Conservation (phyloP, 2,888 invertebrate genomes). For the Drosophila mettleri region DNA sequence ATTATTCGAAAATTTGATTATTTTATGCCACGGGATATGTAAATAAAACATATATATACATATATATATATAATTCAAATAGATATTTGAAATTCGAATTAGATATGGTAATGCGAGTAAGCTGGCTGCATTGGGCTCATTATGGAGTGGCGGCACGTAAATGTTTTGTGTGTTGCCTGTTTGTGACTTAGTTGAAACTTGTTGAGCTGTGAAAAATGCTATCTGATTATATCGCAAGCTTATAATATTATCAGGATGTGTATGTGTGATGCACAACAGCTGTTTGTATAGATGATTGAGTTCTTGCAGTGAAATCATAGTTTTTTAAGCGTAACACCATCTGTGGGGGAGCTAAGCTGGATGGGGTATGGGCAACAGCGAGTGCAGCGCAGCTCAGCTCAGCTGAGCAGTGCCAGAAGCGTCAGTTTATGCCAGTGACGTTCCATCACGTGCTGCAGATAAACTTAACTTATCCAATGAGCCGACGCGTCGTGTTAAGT, state of each 20-base stretch:
- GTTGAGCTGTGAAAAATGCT: slow-evolving; percentile 26
- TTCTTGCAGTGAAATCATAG: slow-evolving; percentile 34
- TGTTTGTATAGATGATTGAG: slow-evolving; percentile 51
- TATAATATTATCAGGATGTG: too few relatives aligned
- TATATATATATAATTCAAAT: not conserved
- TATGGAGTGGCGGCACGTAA: slow-evolving; percentile 1
- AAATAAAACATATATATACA: not conserved
- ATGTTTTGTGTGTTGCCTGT: slow-evolving; percentile 8
- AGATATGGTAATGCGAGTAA: slow-evolving; percentile 22
- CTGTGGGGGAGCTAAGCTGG: slow-evolving; percentile 18
- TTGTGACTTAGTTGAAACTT: slow-evolving; percentile 14
- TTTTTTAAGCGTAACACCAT: slow-evolving; percentile 36
- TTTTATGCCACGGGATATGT: not conserved
- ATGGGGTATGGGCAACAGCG: too few relatives aligned
- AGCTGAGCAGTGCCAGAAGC: slow-evolving; percentile 6
- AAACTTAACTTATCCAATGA: slow-evolving; percentile 70
- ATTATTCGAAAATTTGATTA: slow-evolving; percentile 8
- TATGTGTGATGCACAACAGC: slow-evolving; percentile 12
- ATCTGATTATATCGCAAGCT: slow-evolving; percentile 15
- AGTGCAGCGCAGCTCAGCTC: slow-evolving; percentile 8
- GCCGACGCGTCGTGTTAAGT: slow-evolving; percentile 53
- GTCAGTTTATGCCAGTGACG: slow-evolving; percentile 20
- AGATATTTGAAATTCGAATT: slow-evolving; percentile 7
- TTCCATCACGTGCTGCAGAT: slow-evolving; percentile 64
- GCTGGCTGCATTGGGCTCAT: slow-evolving; percentile 4